Conservation (phyloP, 2,888 invertebrate genomes). For the Drosophila ochracea region DNA sequence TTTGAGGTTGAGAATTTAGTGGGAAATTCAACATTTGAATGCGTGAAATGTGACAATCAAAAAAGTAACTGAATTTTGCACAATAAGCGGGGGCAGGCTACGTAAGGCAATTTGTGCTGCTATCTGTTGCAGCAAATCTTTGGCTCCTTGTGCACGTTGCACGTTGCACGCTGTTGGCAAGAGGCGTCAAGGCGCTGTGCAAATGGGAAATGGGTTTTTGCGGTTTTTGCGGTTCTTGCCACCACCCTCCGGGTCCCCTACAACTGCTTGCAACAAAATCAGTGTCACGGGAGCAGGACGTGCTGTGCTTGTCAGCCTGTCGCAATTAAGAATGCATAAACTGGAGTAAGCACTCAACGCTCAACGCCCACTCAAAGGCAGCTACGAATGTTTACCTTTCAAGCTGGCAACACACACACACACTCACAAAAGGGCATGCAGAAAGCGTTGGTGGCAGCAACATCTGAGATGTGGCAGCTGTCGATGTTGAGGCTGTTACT, state of each 20-base stretch:
- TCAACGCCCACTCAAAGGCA: conserved; percentile 40
- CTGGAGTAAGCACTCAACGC: conserved; percentile 76
- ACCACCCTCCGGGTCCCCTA: neutral
- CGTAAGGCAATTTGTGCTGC: conserved; percentile 31
- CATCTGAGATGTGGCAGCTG: conserved; percentile 42
- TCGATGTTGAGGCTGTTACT: conserved; percentile 20
- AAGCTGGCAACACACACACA: conserved; percentile 16
- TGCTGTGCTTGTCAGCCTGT: conserved; percentile 51
- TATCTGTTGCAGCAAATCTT: conserved; percentile 64
- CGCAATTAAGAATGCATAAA: conserved; percentile 81
- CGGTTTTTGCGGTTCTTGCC: conserved; percentile 16
- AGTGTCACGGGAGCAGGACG: conserved; percentile 80
- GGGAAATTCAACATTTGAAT: neutral
- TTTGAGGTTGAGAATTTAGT: neutral
- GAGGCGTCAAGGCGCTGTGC: conserved; percentile 41
- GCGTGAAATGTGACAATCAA: neutral
- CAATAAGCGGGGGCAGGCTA: neutral
- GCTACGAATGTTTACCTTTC: conserved; percentile 66
- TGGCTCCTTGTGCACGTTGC: conserved; percentile 64
- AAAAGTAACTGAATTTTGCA: neutral
- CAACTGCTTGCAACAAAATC: conserved; percentile 51
- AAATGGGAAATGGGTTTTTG: conserved; percentile 24
- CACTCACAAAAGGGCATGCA: neutral
- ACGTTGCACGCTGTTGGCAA: conserved; percentile 4
- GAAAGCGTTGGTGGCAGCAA: conserved; percentile 33